phyloP scores from a whole-genome alignment of 2,113 vertebrate species.

The Ammospiza caudacuta region DNA sequence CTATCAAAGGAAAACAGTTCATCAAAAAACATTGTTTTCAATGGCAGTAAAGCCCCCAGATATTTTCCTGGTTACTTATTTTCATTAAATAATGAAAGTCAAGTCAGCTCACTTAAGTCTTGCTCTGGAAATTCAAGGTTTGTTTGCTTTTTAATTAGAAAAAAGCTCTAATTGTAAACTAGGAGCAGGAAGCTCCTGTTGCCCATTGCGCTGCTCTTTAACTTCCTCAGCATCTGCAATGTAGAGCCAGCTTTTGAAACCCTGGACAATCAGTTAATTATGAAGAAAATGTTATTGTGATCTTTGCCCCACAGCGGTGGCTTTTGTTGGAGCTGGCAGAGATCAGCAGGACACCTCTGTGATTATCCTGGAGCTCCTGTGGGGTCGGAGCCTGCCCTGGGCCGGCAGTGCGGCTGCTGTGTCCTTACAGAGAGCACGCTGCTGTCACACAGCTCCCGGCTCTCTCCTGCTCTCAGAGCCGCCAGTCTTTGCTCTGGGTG shows the following conservation, averaged over 20 bases:
- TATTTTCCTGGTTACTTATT: neutral
- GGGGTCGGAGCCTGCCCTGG: neutral
- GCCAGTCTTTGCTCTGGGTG: fast-evolving
- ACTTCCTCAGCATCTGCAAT: neutral
- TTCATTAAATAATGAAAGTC: neutral
- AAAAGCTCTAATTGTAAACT: neutral
- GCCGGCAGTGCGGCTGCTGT: neutral
- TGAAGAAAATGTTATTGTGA: neutral
- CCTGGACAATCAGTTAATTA: neutral
- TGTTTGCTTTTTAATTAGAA: neutral
- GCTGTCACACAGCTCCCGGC: neutral
- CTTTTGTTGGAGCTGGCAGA: neutral
- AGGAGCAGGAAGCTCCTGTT: neutral
- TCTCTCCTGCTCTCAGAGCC: neutral
- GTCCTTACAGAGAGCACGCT: fast-evolving
- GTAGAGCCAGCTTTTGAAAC: neutral
- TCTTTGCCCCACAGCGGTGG: neutral
- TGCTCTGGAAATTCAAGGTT: neutral
- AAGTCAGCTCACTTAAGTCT: neutral
- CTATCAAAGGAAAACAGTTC: neutral
- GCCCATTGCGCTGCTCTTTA: neutral
- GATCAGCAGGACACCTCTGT: neutral
- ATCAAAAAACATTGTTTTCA: neutral
- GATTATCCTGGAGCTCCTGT: neutral
- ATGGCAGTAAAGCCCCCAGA: neutral